phyloP scores from a whole-genome alignment of 1,140 invertebrate genomes.

The Yoshiicerus persimilis region DNA sequence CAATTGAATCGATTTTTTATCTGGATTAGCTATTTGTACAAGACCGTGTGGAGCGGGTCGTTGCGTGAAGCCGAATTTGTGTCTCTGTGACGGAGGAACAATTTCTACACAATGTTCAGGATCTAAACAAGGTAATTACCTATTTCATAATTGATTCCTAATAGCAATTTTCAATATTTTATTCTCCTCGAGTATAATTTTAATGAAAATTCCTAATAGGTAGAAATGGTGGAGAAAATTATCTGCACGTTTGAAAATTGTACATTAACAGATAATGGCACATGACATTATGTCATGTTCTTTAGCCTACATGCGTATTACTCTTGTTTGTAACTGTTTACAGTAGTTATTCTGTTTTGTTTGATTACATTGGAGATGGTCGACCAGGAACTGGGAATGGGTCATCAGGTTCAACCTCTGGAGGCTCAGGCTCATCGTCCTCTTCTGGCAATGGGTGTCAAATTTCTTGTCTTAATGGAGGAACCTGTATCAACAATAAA shows the following conservation, averaged over 20 bases:
- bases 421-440: neutral
- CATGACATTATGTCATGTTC: too few relatives aligned
- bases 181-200: too few relatives aligned
- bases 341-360: too few relatives aligned
- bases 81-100: slow-evolving; percentile 69
- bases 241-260: too few relatives aligned
- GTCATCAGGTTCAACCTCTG: neutral
- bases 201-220: too few relatives aligned
- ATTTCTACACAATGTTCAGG: slow-evolving; percentile 55
- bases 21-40: slow-evolving; percentile 68
- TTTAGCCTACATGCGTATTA: too few relatives aligned
- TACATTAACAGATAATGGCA: too few relatives aligned
- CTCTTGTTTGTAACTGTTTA: too few relatives aligned
- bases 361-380: neutral
- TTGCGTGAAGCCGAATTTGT: slow-evolving; percentile 80
- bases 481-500: slow-evolving; percentile 68
- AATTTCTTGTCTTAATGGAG: slow-evolving; percentile 73
- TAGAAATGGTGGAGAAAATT: too few relatives aligned
- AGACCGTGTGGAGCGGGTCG: slow-evolving; percentile 68
- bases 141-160: too few relatives aligned
- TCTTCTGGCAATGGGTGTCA: slow-evolving; percentile 56
- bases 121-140: slow-evolving; percentile 42
- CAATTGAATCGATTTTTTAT: neutral
- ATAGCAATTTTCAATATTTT: too few relatives aligned
- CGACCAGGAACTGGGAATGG: slow-evolving; percentile 9